phyloP scores from a whole-genome alignment of 1,140 invertebrate species.

The Berghia stephanieae region DNA sequence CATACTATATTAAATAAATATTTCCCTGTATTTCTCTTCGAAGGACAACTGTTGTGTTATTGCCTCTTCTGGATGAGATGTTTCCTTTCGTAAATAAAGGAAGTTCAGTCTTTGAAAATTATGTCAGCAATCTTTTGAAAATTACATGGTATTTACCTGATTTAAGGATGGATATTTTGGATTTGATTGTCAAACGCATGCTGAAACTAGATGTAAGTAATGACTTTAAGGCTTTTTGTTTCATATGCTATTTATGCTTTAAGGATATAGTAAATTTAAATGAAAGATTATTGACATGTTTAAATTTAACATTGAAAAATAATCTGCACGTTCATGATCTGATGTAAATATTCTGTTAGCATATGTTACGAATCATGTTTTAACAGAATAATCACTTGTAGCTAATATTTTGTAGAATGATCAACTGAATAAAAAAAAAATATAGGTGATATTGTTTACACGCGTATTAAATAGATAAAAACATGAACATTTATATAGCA shows the following conservation, averaged over 20 bases:
- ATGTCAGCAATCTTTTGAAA: conserved; percentile 74
- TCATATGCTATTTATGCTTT: neutral
- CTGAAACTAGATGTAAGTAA: conserved; percentile 74
- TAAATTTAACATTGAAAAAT: no score
- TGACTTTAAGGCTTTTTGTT: neutral
- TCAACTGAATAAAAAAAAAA: no score
- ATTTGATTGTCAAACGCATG: conserved; percentile 77
- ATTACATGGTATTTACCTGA: conserved; percentile 74
- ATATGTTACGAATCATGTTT: no score
- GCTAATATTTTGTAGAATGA: no score
- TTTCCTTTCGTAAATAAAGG: conserved; percentile 76
- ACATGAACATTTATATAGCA: no score
- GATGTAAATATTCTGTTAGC: neutral
- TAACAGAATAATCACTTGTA: no score
- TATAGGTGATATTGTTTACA: no score
- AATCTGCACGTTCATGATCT: no score
- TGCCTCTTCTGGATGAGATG: conserved; percentile 68
- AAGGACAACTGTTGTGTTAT: conserved; percentile 71
- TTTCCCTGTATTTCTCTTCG: conserved; percentile 36
- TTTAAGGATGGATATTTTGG: conserved; percentile 72
- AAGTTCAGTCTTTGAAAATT: conserved; percentile 71
- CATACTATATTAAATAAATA: neutral
- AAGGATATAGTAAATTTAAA: neutral
- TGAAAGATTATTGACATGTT: no score
- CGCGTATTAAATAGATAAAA: no score